phyloP scores from a whole-genome alignment of 2,888 invertebrate genomes.

The Dryococelus australis region DNA sequence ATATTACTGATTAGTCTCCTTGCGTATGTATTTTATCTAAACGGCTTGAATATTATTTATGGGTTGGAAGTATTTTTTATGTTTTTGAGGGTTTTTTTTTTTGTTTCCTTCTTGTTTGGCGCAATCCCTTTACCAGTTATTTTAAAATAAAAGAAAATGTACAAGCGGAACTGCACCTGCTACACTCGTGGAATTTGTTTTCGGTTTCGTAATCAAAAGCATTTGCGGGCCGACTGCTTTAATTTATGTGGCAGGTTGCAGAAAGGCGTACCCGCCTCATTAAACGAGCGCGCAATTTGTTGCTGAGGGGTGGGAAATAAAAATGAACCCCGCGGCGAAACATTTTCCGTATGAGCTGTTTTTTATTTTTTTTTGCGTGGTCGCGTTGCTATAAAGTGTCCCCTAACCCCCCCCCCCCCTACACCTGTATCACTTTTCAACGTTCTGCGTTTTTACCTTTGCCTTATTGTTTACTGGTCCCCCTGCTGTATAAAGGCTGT shows the following conservation, averaged over 20 bases:
- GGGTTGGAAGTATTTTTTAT: background rate
- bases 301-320: background rate
- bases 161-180: background rate
- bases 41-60: background rate
- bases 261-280: background rate
- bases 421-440: background rate
- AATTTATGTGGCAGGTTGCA: background rate
- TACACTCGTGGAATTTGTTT: background rate
- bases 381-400: background rate
- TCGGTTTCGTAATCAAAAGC: constrained; percentile 12
- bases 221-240: background rate
- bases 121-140: background rate
- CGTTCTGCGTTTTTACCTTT: background rate
- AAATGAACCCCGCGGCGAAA: background rate
- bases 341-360: background rate
- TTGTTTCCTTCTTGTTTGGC: background rate
- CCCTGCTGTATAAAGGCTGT: no score
- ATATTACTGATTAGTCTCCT: background rate
- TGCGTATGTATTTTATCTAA: background rate
- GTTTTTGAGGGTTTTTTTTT: background rate
- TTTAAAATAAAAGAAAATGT: background rate
- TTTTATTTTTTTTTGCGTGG: no score
- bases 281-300: background rate
- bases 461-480: background rate
- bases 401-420: background rate